These are phyloP conservation scores for Setophaga petechia DNA, from an alignment of 2,113 vertebrate species.

Conservation along the genomic window DNA sequence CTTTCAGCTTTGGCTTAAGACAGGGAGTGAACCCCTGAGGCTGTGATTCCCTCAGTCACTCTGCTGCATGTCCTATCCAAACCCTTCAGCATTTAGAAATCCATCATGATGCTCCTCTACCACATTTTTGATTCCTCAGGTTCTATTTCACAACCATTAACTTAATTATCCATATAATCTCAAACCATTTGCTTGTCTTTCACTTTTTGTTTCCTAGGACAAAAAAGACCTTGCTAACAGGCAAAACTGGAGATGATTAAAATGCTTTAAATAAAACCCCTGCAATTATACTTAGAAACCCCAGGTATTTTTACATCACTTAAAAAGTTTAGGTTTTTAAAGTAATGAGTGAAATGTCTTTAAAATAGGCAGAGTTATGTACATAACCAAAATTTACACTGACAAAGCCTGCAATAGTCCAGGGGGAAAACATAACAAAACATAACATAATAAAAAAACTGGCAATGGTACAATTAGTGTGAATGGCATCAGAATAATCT, in stretches of 20 bases:
- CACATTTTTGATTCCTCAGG: not conserved
- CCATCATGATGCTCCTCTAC: not conserved
- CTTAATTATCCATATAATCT: not conserved
- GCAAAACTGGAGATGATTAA: not conserved
- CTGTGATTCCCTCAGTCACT: not conserved
- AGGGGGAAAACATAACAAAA: not conserved
- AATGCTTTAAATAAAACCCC: not conserved
- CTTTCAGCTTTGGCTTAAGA: not conserved
- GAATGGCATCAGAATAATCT: not conserved
- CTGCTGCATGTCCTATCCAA: not conserved
- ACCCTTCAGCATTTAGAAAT: not conserved
- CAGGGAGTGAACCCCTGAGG: not conserved
- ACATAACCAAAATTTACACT: not conserved
- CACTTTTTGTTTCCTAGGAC: not conserved
- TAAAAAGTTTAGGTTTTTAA: not conserved
- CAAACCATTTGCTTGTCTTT: constrained; percentile 2
- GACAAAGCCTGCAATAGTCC: not conserved
- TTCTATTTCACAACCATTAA: not conserved
- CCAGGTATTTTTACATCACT: not conserved
- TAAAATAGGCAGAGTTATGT: not conserved
- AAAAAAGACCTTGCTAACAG: not conserved
- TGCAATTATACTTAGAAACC: not conserved
- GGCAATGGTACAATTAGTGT: not conserved
- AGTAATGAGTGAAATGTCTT: not conserved
- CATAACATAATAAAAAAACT: not conserved